Conservation (phyloP, 2,888 invertebrate genomes). For the Electrophaes corylata region DNA sequence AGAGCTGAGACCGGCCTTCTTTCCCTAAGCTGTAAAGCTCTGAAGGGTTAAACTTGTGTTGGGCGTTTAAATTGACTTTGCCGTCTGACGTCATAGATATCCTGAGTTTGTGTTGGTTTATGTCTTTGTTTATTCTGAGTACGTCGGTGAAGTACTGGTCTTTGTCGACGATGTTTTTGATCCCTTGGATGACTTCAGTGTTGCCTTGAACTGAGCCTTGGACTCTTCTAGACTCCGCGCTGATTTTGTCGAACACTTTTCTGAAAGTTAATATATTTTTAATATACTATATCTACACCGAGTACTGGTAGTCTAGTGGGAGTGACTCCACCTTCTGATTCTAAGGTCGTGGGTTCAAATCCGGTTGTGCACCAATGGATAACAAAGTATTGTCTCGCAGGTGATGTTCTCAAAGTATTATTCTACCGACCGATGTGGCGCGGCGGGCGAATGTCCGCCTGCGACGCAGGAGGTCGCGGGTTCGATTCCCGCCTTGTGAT, state of each 20-base stretch:
- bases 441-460: too few relatives aligned
- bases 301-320: too few relatives aligned
- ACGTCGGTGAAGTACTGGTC: conserved; percentile 84
- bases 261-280: conserved; percentile 53
- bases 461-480: too few relatives aligned
- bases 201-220: conserved; percentile 78
- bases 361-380: too few relatives aligned
- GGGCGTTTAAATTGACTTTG: conserved; percentile 70
- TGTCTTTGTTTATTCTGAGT: conserved; percentile 78
- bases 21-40: conserved; percentile 62
- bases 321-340: too few relatives aligned
- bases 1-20: conserved; percentile 63
- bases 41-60: conserved; percentile 71
- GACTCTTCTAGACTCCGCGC: conserved; percentile 79
- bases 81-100: conserved; percentile 79
- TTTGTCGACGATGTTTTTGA: conserved; percentile 79
- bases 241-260: conserved; percentile 84
- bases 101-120: conserved; percentile 77
- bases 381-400: too few relatives aligned
- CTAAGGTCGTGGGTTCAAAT: too few relatives aligned
- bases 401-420: too few relatives aligned
- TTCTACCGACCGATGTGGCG: too few relatives aligned
- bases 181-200: conserved; percentile 82
- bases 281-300: too few relatives aligned
- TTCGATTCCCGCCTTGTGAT: too few relatives aligned